Base-by-base conservation (phyloP, 2,888 invertebrate genomes). In the Zaprionus obscuricornis region DNA sequence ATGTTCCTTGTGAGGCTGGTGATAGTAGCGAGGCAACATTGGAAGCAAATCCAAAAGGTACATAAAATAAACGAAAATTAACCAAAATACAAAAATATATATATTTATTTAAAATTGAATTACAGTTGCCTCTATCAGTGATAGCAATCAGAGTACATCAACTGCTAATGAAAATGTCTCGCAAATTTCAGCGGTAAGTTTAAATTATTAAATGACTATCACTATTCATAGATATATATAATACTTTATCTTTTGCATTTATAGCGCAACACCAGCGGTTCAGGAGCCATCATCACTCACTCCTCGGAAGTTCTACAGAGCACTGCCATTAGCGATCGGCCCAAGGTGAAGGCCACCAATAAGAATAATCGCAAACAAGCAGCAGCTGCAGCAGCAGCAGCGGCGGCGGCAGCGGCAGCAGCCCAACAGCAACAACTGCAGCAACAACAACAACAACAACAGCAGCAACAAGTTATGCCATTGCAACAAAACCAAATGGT, bases 321-420 rank as follows among this genome's bases (percentile, higher is more conserved):
- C 86, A 95, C 94, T 57, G 94, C 95, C 67, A 95, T 96, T 82
- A 95, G 95, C 91, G 96, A 96, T 90, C 93, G 96, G 82, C 95
- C 95, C 57, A 96, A 95, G 90, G 95, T 94, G 34, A 96, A 96
- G 90, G 94, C 95, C 31, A 93, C 93, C 45, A 93, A 94, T 43
- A 95, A 96, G 89, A 96, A 95, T 89, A 95, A 95, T 88, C 93
- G 94, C 42, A 95, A 95, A 90, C 94, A 93, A 87, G 85, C 78
- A 17, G 78, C 74, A 5, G 74, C 89, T 91, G 56, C 90, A 91
- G 60, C 87, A 91, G 71, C 81, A 72, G 67, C 77, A 72, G 72
- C 88, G 6, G 69, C 69, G 13, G 73, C 67, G 2, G 66, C 75
- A 34, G 65, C 75, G 39, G 79, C 84, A 11, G 81, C 81, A 67